Percentiles rank a stretch among this genome's conserved stretches.
These are phyloP conservation scores for Xestia c-nigrum DNA, from an alignment of 2,888 invertebrate genomes.

Conservation along the genomic window DNA sequence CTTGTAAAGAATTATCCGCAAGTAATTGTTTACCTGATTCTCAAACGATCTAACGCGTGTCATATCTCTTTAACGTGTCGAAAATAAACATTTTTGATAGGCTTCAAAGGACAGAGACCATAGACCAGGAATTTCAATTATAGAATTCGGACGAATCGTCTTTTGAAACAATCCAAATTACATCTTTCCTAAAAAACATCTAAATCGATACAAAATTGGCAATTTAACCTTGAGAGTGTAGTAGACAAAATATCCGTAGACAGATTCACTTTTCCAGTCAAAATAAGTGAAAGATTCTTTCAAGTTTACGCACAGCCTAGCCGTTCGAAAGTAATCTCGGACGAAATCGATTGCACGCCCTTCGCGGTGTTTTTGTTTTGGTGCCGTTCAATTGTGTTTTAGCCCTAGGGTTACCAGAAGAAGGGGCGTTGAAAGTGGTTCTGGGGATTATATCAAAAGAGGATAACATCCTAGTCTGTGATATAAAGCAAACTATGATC, in stretches of 20 bases:
- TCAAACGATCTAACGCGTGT: not conserved
- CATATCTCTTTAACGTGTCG: not conserved
- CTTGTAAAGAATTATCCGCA: not conserved
- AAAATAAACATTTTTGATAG: not conserved
- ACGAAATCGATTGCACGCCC: constrained; percentile 41
- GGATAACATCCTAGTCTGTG: not conserved
- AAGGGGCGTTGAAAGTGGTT: not conserved
- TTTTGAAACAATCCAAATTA: not conserved
- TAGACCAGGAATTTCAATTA: not conserved
- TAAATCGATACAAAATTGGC: not conserved
- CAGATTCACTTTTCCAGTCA: constrained; percentile 43
- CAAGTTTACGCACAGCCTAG: constrained; percentile 18
- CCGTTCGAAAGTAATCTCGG: constrained; percentile 24
- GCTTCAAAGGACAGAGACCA: not conserved
- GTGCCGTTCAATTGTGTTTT: constrained; percentile 21
- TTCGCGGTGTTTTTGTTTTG: constrained; percentile 34
- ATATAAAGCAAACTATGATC: not conserved
- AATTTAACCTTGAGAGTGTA: constrained; percentile 27
- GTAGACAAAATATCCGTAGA: constrained; percentile 1
- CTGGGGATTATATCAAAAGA: not conserved
- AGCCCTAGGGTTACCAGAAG: constrained; percentile 17
- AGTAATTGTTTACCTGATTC: not conserved
- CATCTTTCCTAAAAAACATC: not conserved
- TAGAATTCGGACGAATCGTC: not conserved
- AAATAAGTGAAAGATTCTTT: constrained; percentile 18